Evolutionary conservation across 2,113 vertebrate species (phyloP).

Genomic region (Cacatua alba): DNA sequence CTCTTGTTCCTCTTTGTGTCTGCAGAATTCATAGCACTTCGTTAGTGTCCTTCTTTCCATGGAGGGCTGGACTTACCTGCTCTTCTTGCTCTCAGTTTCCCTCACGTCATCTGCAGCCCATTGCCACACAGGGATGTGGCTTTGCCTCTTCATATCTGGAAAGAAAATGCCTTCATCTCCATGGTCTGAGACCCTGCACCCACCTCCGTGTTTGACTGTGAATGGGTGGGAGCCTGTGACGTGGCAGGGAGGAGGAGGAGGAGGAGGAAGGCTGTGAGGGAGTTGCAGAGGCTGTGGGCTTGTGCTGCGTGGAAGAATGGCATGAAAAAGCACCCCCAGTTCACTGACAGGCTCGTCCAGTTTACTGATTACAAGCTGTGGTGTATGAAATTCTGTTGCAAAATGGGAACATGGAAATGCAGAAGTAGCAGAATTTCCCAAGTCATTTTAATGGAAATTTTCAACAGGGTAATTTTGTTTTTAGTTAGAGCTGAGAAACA

Average conservation of each 20-base stretch:
- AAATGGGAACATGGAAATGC: neutral
- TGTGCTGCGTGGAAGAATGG: neutral
- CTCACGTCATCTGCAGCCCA: neutral
- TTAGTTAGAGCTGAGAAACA: neutral
- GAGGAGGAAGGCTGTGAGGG: neutral
- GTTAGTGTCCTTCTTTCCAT: no score
- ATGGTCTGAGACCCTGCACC: neutral
- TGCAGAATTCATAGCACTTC: no score
- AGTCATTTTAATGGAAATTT: slow-evolving; percentile 11
- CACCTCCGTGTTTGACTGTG: neutral
- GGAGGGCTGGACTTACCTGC: neutral
- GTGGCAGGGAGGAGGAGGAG: neutral
- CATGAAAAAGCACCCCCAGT: neutral
- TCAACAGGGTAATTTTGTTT: neutral
- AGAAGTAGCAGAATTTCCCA: slow-evolving; percentile 46
- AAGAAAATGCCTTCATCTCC: neutral
- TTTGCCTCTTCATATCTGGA: neutral
- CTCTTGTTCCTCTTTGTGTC: no score
- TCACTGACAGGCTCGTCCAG: neutral
- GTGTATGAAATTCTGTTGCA: neutral
- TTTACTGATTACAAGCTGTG: neutral
- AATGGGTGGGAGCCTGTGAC: neutral
- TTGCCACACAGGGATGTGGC: neutral
- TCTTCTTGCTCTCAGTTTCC: neutral
- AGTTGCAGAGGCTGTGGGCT: neutral